Conservation (phyloP, 2,797 vertebrate genomes). For the Cichlasoma orientale region DNA sequence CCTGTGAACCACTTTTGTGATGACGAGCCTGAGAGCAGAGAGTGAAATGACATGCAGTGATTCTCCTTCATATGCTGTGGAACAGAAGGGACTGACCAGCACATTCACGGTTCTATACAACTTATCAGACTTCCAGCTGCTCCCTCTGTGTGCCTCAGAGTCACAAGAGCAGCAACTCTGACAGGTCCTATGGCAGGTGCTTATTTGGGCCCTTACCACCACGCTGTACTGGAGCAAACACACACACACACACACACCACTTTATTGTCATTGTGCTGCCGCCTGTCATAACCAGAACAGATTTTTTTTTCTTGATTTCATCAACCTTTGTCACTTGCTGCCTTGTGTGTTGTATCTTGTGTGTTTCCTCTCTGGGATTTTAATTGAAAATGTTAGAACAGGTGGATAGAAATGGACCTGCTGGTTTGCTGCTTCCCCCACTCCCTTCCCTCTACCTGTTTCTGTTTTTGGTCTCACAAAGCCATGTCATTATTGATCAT, state of each 20-base stretch:
- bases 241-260: too few species aligned
- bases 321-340: neutral
- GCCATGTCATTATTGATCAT: slow-evolving; percentile 42
- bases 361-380: neutral
- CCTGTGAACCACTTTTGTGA: too few species aligned
- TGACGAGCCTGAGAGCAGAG: too few species aligned
- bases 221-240: neutral
- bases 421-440: neutral
- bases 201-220: neutral
- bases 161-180: neutral
- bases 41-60: too few species aligned
- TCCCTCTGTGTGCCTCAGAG: too few species aligned
- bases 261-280: neutral
- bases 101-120: neutral
- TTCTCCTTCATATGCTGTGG: too few species aligned
- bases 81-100: too few species aligned
- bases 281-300: neutral
- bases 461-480: neutral
- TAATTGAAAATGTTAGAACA: neutral
- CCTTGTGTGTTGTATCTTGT: neutral
- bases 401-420: neutral
- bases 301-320: neutral
- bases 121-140: neutral
- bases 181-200: neutral
- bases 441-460: neutral